phyloP scores from a whole-genome alignment of 2,797 vertebrate genomes.

The Agapornis canus region DNA sequence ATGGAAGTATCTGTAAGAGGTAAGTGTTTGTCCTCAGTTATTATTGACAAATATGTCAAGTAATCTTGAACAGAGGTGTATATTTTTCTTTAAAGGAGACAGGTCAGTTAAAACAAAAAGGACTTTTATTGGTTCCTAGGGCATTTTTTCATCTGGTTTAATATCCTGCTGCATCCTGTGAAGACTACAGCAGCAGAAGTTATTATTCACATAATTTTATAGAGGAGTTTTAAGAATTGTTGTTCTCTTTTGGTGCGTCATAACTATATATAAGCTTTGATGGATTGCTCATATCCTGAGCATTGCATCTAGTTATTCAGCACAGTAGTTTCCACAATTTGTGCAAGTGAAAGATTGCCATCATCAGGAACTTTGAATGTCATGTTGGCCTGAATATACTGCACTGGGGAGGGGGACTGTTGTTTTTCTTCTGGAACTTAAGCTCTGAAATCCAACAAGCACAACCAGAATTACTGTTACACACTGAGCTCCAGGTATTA shows the following conservation, averaged over 20 bases:
- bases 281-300: neutral
- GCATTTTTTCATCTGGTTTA: neutral
- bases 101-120: neutral
- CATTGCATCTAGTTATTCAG: neutral
- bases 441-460: neutral
- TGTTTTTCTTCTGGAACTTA: neutral
- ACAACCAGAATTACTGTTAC: neutral
- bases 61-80: neutral
- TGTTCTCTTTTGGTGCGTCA: neutral
- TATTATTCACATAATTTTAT: neutral
- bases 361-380: neutral
- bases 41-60: neutral
- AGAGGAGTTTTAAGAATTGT: neutral
- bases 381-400: neutral
- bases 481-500: neutral
- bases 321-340: neutral
- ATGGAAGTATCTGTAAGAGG: slow-evolving; percentile 68
- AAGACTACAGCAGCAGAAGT: neutral
- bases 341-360: neutral
- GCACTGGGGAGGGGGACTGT: rapidly evolving
- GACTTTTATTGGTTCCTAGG: neutral
- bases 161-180: neutral
- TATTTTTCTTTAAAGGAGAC: neutral
- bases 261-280: neutral
- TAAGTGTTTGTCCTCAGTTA: slow-evolving; percentile 23